Evolutionary conservation across 2,113 vertebrate species (phyloP), one percentile per base, ranked within the genome.

Genomic region (Callorhinus ursinus): DNA sequence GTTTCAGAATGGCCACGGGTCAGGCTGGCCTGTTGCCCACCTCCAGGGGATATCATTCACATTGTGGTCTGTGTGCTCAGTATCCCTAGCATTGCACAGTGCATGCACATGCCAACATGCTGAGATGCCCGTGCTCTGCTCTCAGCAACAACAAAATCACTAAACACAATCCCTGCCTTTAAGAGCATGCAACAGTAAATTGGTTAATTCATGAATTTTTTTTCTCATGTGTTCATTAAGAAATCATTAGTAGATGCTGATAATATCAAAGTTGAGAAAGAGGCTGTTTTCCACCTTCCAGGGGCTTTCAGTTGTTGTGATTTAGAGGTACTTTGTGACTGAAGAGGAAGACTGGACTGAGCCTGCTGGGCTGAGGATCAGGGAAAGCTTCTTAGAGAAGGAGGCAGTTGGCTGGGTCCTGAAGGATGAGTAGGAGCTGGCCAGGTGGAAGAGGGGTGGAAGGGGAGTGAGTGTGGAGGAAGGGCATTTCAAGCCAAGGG

Each of bases 331-430:
- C 11, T 42, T 51, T 4, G 19, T 33, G 46, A 65, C 49, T 5
- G 26, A 76, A 28, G 71, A 65, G 39, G 22, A 88, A 36, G 76
- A 24, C 4, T n/a, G 63, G 63, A 80, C 6, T 18, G 42, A 74
- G 7, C 5, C 67, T 67, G 16, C 36, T 69, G 14, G 85, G 28
- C 46, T 59, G 24, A 53, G 65, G n/a, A 31, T 89, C 82, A 26
- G 31, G 80, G 80, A 61, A 53, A 80, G 7, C 86, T 97, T 85
- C 91, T 76, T 69, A 71, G 67, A 94, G 85, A 42, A 90, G 51
- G 83, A 74, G 49, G 63, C 24, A n/a, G 22, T 4, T 36, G 39
- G 42, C 21, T 57, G 46, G 82, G 83, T 55, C 26, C 49, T 42
- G 55, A 63, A 33, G 57, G 77, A 36, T 76, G 11, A 61, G 49